Base-by-base conservation (phyloP, 2,888 invertebrate genomes). In the Drosophila hamatofila region DNA sequence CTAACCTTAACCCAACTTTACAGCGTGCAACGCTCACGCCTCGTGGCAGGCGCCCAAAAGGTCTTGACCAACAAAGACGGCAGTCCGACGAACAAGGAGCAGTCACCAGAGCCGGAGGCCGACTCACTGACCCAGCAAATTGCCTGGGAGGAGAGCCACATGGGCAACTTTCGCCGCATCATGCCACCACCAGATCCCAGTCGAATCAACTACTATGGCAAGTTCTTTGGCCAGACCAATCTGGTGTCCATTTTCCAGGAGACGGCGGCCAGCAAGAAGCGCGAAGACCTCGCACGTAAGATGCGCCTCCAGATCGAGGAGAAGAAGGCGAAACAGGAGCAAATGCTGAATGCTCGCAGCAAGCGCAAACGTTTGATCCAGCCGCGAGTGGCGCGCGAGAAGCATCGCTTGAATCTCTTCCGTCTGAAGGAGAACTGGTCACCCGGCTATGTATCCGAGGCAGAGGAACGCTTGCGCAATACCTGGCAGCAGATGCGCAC, bases 241-340 rank as follows among this genome's bases (percentile, higher is more conserved):
- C 95, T 95, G 58, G 95, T 92, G 0, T 93, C 93, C 2, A 92
- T 93, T 33, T 97, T 96, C 91, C 95, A 96, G 54, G 95, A 95
- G 78, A 97, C 97, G 0, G 95, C 95, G 0, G 95, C 96, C 0
- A 96, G 96, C 60, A 95, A 96, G 70, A 96, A 96, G 0, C 94
- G 97, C 52, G 96, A 96, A 69, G 96, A 96, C 89, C 96, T 96
- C 56, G 95, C 96, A 0, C 94, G 95, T 42, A 93, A 95, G 23
- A 94, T 96, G 80, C 94, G 96, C 16, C 95, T 96, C 64, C 96
- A 96, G 86, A 90, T 83, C 71, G 91, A 71, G 90, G 92, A 68
- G 91, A 94, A 90, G 72, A 81, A 77, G 18, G 78, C 75, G 16
- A 88, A 85, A 42, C 87, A 91, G 68, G 86, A 75, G 85, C 93